These are phyloP conservation scores for Zapus hudsonius DNA, from an alignment of 2,113 vertebrate species.

Conservation along the genomic window DNA sequence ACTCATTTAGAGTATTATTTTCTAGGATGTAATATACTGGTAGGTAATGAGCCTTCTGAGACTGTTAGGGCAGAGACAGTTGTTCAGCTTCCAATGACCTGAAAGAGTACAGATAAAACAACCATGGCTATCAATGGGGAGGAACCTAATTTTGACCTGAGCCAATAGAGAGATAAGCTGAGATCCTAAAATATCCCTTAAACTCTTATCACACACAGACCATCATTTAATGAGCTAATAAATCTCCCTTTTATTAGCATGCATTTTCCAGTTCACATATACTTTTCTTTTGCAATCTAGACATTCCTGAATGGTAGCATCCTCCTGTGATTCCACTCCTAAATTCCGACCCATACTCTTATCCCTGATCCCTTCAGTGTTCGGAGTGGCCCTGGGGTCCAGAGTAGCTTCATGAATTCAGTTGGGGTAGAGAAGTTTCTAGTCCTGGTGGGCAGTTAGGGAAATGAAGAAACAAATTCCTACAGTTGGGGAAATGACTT, in stretches of 20 bases:
- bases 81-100: neutral
- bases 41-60: neutral
- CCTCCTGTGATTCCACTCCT: neutral
- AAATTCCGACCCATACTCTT: neutral
- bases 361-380: neutral
- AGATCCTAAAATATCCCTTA: neutral
- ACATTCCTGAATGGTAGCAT: neutral
- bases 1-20: neutral
- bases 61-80: neutral
- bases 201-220: neutral
- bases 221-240: neutral
- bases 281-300: neutral
- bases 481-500: neutral
- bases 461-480: neutral
- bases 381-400: neutral
- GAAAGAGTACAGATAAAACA: neutral
- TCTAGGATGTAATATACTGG: neutral
- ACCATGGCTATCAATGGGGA: neutral
- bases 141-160: neutral
- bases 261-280: neutral
- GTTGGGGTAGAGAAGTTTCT: constrained; percentile 31
- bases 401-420: neutral
- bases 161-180: neutral
- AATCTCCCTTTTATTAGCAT: neutral
- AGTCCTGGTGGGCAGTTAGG: neutral